Evolutionary conservation across 2,113 vertebrate species (phyloP).

Genomic region (Syngnathoides biaculeatus): DNA sequence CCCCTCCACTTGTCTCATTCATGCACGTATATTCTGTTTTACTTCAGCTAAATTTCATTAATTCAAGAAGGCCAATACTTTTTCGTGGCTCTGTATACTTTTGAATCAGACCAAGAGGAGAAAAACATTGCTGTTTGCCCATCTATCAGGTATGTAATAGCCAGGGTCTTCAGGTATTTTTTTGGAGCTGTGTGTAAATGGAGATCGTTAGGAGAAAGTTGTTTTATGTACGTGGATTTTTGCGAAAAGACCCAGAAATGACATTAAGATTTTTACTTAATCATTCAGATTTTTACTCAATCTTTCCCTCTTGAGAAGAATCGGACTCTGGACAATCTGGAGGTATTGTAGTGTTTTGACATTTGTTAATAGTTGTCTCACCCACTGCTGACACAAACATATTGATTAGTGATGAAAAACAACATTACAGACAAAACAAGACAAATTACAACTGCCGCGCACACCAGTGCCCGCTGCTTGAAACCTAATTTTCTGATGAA

Average conservation of each 20-base stretch:
- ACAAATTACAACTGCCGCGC: not conserved
- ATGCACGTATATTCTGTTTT: too few relatives aligned
- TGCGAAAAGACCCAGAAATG: not conserved
- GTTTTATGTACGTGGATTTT: too few relatives aligned
- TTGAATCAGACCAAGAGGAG: too few relatives aligned
- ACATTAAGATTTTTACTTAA: not conserved
- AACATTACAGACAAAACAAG: conserved; percentile 2
- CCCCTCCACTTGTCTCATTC: too few relatives aligned
- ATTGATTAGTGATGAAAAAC: conserved; percentile 3
- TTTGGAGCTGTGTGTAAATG: too few relatives aligned
- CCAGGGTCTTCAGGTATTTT: too few relatives aligned
- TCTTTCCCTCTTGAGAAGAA: not conserved
- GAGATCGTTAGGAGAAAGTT: too few relatives aligned
- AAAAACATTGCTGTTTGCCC: too few relatives aligned
- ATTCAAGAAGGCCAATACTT: too few relatives aligned
- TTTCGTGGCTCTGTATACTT: too few relatives aligned
- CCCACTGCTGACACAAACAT: not conserved
- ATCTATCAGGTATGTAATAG: too few relatives aligned
- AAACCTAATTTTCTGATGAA: not conserved
- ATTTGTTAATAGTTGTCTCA: not conserved
- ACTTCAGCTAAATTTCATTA: too few relatives aligned
- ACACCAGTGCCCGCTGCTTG: not conserved
- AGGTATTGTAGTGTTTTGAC: not conserved
- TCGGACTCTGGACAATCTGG: not conserved
- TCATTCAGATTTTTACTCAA: not conserved